A percentile compares a stretch with the other conserved stretches of the same genome.
phyloP scores from a whole-genome alignment of 2,888 invertebrate genomes.

The Melanchra persicariae region DNA sequence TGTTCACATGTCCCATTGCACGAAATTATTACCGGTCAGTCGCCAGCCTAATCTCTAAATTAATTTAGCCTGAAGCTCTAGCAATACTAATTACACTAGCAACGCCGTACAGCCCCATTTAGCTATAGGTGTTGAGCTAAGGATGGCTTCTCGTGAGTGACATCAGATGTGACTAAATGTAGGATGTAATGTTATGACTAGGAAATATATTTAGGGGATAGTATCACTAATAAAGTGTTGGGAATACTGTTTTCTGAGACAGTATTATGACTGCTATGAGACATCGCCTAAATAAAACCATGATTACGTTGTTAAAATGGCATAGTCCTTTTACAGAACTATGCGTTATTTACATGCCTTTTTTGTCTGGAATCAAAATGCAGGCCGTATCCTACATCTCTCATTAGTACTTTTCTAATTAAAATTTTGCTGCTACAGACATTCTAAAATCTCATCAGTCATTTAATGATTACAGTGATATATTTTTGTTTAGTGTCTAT shows the following conservation, averaged over 20 bases:
- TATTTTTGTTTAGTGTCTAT: neutral
- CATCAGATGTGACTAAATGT: constrained; percentile 5
- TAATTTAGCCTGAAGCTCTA: constrained; percentile 50
- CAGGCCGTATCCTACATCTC: too few relatives aligned
- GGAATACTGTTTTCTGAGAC: neutral
- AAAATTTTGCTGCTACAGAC: too few relatives aligned
- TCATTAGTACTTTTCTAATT: too few relatives aligned
- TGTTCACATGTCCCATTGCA: constrained; percentile 10
- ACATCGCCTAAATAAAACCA: too few relatives aligned
- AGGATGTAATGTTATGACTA: constrained; percentile 1
- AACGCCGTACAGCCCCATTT: constrained; percentile 38
- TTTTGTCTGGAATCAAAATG: too few relatives aligned
- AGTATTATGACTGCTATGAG: neutral
- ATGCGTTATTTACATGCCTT: too few relatives aligned
- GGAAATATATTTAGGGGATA: neutral
- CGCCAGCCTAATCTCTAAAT: constrained; percentile 35
- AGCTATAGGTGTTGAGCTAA: constrained; percentile 32
- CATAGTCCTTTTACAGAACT: too few relatives aligned
- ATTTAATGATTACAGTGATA: neutral
- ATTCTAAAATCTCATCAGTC: neutral
- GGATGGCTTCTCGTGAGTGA: constrained; percentile 30
- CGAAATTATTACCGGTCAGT: constrained; percentile 25
- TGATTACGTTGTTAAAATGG: too few relatives aligned
- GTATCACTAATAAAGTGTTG: too few relatives aligned
- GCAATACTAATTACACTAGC: constrained; percentile 44